Evolutionary conservation across 2,888 invertebrate species (phyloP).

Genomic region (Vesta saturnalis): DNA sequence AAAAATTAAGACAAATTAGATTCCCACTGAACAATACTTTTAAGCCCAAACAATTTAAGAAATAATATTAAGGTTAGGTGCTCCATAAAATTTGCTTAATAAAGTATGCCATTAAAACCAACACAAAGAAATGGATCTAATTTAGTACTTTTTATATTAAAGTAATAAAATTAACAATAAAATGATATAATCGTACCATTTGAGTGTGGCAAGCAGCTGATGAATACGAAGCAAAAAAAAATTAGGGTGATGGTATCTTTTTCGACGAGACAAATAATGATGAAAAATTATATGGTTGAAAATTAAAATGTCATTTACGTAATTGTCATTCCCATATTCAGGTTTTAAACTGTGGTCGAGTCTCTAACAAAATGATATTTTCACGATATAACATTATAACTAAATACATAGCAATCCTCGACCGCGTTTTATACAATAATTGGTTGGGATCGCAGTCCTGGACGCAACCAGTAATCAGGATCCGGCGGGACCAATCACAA

Average conservation of each 20-base stretch:
- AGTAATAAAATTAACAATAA: constrained; percentile 12
- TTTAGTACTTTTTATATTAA: not conserved
- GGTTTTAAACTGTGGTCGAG: constrained; percentile 44
- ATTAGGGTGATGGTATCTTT: constrained; percentile 24
- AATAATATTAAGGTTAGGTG: not conserved
- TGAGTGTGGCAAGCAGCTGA: constrained; percentile 31
- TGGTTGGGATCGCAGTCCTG: constrained; percentile 51
- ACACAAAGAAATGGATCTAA: not conserved
- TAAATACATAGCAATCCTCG: constrained; percentile 54
- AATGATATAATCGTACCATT: constrained; percentile 33
- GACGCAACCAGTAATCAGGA: constrained; percentile 42
- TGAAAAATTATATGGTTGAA: constrained; percentile 51
- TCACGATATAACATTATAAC: constrained; percentile 58
- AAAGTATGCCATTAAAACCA: not conserved
- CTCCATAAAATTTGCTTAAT: not conserved
- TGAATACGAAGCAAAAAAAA: constrained; percentile 21
- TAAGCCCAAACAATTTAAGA: too few relatives aligned
- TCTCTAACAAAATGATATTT: constrained; percentile 58
- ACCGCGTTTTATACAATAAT: constrained; percentile 60
- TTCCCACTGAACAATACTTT: too few relatives aligned
- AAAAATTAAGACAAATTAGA: too few relatives aligned
- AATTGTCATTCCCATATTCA: constrained; percentile 51
- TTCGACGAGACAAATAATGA: constrained; percentile 44
- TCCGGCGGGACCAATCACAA: constrained; percentile 46
- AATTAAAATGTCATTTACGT: constrained; percentile 59